phyloP scores from a whole-genome alignment of 2,113 vertebrate genomes.

The Mus musculus region DNA sequence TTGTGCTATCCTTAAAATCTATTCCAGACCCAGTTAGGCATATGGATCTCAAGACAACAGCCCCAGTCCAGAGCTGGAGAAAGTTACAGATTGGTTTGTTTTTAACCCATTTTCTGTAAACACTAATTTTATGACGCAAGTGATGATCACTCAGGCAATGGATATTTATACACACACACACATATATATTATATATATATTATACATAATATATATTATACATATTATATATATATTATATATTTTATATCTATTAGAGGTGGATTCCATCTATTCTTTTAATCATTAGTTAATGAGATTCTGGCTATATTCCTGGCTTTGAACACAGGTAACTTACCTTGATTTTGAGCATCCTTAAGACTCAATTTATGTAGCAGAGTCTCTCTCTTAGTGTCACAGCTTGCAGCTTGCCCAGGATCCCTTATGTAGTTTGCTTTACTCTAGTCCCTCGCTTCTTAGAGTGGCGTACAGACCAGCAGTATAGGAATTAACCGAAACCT shows the following conservation, averaged over 20 bases:
- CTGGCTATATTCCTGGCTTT: conserved; percentile 42
- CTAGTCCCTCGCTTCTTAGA: not conserved
- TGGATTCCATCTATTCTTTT: not conserved
- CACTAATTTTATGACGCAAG: not conserved
- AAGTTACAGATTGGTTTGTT: not conserved
- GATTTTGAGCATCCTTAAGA: conserved; percentile 25
- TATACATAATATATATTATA: too few relatives aligned
- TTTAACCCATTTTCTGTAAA: conserved; percentile 43
- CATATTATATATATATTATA: too few relatives aligned
- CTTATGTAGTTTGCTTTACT: not conserved
- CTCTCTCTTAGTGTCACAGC: conserved; percentile 3
- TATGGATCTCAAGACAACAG: not conserved
- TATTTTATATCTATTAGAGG: not conserved
- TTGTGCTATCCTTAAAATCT: not conserved
- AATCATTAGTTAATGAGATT: conserved; percentile 54
- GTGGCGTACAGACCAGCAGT: not conserved
- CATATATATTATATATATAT: too few relatives aligned
- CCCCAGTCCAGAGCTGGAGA: not conserved
- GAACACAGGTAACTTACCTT: conserved; percentile 14
- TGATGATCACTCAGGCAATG: not conserved
- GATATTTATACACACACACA: not conserved
- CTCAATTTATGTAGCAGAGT: not conserved
- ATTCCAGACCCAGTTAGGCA: not conserved
- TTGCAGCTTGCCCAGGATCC: not conserved
- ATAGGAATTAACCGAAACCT: not conserved